Evolutionary conservation across 2,113 vertebrate species (phyloP), one percentile per base, ranked within the genome.

Genomic region (Aptenodytes forsteri): DNA sequence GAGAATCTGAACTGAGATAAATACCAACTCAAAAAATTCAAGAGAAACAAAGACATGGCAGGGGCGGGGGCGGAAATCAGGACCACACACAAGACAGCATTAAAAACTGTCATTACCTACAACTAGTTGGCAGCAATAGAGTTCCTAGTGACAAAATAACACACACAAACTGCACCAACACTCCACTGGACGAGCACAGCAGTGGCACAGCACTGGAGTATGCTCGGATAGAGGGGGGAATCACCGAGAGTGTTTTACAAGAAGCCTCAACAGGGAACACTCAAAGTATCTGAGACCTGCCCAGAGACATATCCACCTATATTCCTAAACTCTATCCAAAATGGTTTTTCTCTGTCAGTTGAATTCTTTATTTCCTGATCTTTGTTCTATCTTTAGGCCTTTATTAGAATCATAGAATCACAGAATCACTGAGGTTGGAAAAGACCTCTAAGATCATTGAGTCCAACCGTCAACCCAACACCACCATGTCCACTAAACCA

Each of bases 171-270:
- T 27, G 26, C 59, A 47, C 36, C 69, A 49, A 22, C 2, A 12
- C 49, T 19, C 32, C 27, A 5, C 22, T 55, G 5, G 5, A 42
- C 44, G 21, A 86, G 59, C 49, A 21, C 1, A 54, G 4, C 47
- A 5, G 19, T 13, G 20, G 38, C 36, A 58, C 29, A 47, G 52
- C n/a, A 25, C 76, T 10, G 44, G 16, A 52, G 21, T 7, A 4
- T 23, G 46, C 46, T 29, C 1, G 0, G 30, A 59, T 13, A 40
- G 50, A 85, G 5, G 1, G 20, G 10, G 27, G n/a, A 1, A 42
- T 59, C 26, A 44, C 19, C 2, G 1, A 78, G 49, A 13, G 18
- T 32, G 13, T 27, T 66, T 50, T 27, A 75, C 38, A 66, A 70
- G 52, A 75, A 70, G 2, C 34, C 46, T 78, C 70, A 56, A 40